A percentile compares a stretch with the other conserved stretches of the same genome.
phyloP scores from a whole-genome alignment of 2,797 vertebrate genomes.

The Crax fasciolata region DNA sequence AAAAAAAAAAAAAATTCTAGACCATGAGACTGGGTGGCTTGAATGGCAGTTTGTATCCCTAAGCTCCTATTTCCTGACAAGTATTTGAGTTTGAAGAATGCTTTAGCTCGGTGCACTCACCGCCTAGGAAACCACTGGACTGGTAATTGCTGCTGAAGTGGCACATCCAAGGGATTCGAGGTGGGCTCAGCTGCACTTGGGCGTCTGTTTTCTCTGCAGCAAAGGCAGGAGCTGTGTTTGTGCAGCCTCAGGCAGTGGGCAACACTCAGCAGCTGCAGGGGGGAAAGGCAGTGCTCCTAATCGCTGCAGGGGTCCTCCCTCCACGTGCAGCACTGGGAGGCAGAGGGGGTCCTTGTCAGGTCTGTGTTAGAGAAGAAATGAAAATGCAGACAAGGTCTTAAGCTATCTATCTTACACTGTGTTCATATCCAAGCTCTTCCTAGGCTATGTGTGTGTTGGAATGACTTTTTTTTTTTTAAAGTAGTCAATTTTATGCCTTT shows the following conservation, averaged over 20 bases:
- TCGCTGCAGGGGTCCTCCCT: neutral
- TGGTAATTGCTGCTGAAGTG: neutral
- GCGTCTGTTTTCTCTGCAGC: neutral
- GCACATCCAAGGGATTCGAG: neutral
- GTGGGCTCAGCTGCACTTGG: accelerated
- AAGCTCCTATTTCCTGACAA: neutral
- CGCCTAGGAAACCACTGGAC: accelerated
- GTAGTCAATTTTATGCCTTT: neutral
- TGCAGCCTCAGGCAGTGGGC: neutral
- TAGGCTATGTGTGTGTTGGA: neutral
- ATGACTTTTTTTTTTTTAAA: neutral
- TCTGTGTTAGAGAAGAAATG: neutral
- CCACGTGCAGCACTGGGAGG: neutral
- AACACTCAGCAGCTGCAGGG: neutral
- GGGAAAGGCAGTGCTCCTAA: neutral
- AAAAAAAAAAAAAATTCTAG: neutral
- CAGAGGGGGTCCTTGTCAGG: neutral
- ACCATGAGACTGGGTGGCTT: neutral
- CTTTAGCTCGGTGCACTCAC: accelerated
- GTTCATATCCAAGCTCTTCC: neutral
- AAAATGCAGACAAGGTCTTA: neutral
- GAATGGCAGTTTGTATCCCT: neutral
- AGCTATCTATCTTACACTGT: neutral
- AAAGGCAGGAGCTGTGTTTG: neutral
- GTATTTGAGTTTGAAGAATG: neutral